Evolutionary conservation across 2,888 invertebrate genomes (phyloP), one percentile per base, ranked within the genome.

Genomic region (Ophion slaviceki): DNA sequence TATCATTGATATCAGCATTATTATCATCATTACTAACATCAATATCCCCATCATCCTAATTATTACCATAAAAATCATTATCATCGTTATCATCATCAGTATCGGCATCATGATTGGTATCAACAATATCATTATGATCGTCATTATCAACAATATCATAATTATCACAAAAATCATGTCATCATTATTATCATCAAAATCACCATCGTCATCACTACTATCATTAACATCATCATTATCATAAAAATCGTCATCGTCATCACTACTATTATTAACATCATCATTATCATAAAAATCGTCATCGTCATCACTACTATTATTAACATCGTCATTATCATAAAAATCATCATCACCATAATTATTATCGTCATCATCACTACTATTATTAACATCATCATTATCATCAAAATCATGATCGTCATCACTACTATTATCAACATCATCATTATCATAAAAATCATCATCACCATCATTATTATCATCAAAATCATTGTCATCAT

Each of bases 401-500:
- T 53, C 4, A 53, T 53, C 1, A 47, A 47, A 47, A 47, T 14
- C 47, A 53, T 53, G 3, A 53, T 4, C 17, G 4, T 14, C 14
- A 53, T 53, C 53, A 0, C 14, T 14, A 14, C 4, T 53, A 47
- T 47, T 47, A 47, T 47, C 1, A 47, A 47, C 47, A 53, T 53
- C 17, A 17, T 17, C 11, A 17, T 53, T 14, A 14, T 53, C 0
- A 53, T 53, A 14, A 53, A 53, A 53, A 53, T 53, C 53, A 53
- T 24, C 17, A 11, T 7, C 70, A 24, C 28, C 70, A 24, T 53
- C 47, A 17, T 70, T n/a, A 53, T 70, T 53, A 70, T 53, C 28
- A 70, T 70, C 70, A 8, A 20, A 28, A 47, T 70, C 17, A 70
- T 70, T 28, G n/a, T 32, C 70, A 70, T 53, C 53, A 28, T 36